phyloP scores from a whole-genome alignment of 2,888 invertebrate genomes.

The Folsomia manolachei region DNA sequence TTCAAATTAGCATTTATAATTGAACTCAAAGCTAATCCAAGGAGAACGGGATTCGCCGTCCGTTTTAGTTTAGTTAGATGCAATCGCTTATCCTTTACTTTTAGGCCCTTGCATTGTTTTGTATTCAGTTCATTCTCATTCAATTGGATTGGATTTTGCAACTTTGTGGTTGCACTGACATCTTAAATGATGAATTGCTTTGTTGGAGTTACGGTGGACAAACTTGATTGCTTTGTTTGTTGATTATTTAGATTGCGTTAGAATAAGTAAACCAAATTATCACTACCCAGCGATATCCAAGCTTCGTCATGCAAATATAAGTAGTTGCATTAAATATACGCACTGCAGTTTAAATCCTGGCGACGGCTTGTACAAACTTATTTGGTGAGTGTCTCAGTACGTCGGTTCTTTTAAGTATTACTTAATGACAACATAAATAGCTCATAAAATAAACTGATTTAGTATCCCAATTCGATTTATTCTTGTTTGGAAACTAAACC shows the following conservation, averaged over 20 bases:
- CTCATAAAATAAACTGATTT: not conserved
- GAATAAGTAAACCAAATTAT: not conserved
- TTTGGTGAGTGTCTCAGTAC: too few relatives aligned
- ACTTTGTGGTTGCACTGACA: not conserved
- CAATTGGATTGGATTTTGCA: too few relatives aligned
- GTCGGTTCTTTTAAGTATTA: too few relatives aligned
- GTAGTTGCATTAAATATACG: too few relatives aligned
- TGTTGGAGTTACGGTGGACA: not conserved
- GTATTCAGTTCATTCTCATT: not conserved
- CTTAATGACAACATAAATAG: too few relatives aligned
- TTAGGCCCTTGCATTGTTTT: not conserved
- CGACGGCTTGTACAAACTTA: too few relatives aligned
- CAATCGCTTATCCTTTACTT: not conserved
- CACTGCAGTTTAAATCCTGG: too few relatives aligned
- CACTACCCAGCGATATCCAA: not conserved
- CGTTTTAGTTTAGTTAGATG: not conserved
- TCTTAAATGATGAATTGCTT: not conserved
- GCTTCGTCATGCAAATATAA: too few relatives aligned
- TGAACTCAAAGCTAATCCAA: constrained; percentile 1
- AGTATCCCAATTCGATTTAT: not conserved
- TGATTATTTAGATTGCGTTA: not conserved
- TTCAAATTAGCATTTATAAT: constrained; percentile 14
- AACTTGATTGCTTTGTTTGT: not conserved
- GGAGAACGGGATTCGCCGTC: not conserved
- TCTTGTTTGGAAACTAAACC: not conserved